phyloP scores from a whole-genome alignment of 2,888 invertebrate species.

The Hemistola chrysoprasaria region DNA sequence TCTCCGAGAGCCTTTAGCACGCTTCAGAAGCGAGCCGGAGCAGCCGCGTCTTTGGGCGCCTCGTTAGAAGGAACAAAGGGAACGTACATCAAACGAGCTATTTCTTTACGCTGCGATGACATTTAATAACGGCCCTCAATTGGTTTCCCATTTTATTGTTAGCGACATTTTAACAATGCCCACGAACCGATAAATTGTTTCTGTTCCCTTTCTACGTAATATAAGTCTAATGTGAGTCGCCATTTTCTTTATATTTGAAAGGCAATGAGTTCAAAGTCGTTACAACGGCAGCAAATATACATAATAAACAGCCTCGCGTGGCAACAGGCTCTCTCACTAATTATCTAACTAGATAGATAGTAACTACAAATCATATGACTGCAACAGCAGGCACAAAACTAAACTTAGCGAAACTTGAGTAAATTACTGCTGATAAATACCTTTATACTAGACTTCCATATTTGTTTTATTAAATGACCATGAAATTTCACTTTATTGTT shows the following conservation, averaged over 20 bases:
- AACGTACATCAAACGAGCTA: constrained; percentile 61
- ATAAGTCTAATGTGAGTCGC: constrained; percentile 18
- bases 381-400: constrained; percentile 20
- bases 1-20: constrained; percentile 48
- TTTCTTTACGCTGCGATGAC: constrained; percentile 59
- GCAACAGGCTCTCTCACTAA: constrained; percentile 28
- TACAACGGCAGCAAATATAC: constrained; percentile 2
- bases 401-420: constrained; percentile 28
- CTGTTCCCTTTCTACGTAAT: constrained; percentile 25
- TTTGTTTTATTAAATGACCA: constrained; percentile 11
- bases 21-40: constrained; percentile 44
- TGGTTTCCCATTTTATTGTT: constrained; percentile 54
- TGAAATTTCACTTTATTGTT: too few relatives aligned
- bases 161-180: constrained; percentile 46
- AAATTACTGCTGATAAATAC: constrained; percentile 30
- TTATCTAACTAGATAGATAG: constrained; percentile 27
- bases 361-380: constrained; percentile 15
- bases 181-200: constrained; percentile 38
- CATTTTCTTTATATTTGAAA: constrained; percentile 8
- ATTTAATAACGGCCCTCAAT: constrained; percentile 55
- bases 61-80: constrained; percentile 68
- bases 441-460: constrained; percentile 15
- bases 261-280: constrained; percentile 1
- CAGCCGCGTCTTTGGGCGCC: constrained; percentile 47
- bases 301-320: constrained; percentile 1